Evolutionary conservation across 23 tunicate genomes (phyloP), one percentile per base, ranked within the genome.

Genomic region (Ciona savignyi): DNA sequence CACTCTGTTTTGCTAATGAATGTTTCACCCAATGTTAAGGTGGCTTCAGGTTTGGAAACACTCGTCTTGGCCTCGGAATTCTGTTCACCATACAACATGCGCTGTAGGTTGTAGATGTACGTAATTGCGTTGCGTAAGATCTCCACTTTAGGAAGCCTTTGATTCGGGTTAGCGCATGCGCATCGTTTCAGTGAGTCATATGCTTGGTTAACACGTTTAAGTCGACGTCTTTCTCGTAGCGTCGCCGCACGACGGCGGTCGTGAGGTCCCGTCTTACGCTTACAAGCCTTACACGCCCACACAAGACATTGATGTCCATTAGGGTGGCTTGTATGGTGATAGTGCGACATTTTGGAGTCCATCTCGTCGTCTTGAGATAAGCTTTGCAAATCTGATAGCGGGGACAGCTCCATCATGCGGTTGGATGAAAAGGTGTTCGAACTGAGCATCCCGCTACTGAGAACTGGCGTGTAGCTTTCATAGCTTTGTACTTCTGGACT

Each of bases 201-300:
- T 19, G 98, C 98, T 70, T 93, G 96, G 63, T 93, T 93, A 24
- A 93, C 98, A 31, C 98, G 81, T 71, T 93, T 93, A 25, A 93
- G 74, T 9, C 98, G 84, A 2, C 98, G 72, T 11, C 98, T 71
- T 70, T 93, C 98, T 24, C 98, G 85, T 64, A 93, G 68, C 1
- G 98, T 93, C 48, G 98, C 98, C 4, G 93, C 93, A 20, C 90
- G 75, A 11, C 98, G 89, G 30, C 98, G 79, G 73, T 90, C 97
- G 61, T 90, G 86, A 1, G 97, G 97, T 2, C 97, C 97, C 33
- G 70, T 83, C 26, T 77, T 87, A 9, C 90, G 72, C 66, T 90
- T 90, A 76, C 97, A 90, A 6, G 97, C 97, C 67, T 90, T 90
- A 64, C 97, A 90, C 64, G 97, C 97, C 97, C 97, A 90, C 30